Evolutionary conservation across 2,797 vertebrate species (phyloP).

Genomic region (Enteromius afrohamiltoni): DNA sequence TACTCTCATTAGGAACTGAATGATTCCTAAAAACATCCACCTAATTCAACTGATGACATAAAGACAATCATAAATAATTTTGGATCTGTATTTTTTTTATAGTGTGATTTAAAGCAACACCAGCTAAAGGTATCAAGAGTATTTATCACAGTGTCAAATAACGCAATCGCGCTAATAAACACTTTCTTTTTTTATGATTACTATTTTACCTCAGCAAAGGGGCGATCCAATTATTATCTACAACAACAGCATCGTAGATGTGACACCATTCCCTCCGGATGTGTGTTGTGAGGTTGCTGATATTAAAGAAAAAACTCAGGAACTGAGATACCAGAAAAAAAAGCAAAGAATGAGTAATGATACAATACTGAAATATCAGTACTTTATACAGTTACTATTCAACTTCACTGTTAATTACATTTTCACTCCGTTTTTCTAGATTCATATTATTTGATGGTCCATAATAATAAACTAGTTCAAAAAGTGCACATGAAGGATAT

Average conservation of each 20-base stretch:
- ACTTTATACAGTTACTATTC: not conserved
- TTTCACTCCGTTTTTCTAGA: not conserved
- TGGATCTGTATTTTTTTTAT: not conserved
- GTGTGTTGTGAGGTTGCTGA: constrained; percentile 82
- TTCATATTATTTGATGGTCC: not conserved
- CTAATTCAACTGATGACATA: constrained; percentile 1
- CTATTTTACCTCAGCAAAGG: constrained; percentile 83
- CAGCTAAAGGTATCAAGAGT: not conserved
- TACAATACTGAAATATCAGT: not conserved
- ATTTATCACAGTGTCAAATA: not conserved
- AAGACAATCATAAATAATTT: not conserved
- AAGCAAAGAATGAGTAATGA: constrained; percentile 49
- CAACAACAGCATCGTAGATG: constrained; percentile 82
- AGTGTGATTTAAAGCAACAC: not conserved
- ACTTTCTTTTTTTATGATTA: not conserved
- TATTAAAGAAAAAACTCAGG: constrained; percentile 88
- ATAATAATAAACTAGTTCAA: not conserved
- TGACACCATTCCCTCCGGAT: constrained; percentile 89
- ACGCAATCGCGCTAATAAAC: not conserved
- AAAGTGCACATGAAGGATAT: not conserved
- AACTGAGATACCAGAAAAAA: constrained; percentile 77
- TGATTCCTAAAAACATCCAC: not conserved
- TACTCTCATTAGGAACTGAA: not conserved
- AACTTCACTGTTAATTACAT: not conserved
- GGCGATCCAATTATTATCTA: constrained; percentile 82